Evolutionary conservation across 2,113 vertebrate species (phyloP).

Genomic region (Leucoraja erinaceus): DNA sequence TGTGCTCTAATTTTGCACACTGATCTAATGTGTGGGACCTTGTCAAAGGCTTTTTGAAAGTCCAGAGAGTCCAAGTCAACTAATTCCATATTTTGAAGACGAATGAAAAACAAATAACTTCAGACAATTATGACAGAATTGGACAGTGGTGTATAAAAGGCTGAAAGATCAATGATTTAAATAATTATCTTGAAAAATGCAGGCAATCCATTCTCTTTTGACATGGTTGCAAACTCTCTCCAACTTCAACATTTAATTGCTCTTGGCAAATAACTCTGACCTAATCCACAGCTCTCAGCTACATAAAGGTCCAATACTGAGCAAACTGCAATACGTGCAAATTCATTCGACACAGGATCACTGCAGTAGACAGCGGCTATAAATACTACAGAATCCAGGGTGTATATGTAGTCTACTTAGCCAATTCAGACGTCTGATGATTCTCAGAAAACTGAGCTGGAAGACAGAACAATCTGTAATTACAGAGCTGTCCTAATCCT

Average conservation of each 20-base stretch:
- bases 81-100: background rate
- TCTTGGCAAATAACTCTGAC: background rate
- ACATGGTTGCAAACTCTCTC: background rate
- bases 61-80: background rate
- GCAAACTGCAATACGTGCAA: background rate
- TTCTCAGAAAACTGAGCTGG: slow-evolving; percentile 21
- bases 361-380: background rate
- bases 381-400: slow-evolving; percentile 9
- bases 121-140: background rate
- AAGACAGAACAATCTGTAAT: background rate
- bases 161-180: background rate
- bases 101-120: background rate
- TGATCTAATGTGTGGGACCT: no score
- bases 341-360: background rate
- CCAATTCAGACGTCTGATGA: slow-evolving; percentile 21
- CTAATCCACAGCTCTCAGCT: background rate
- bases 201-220: background rate
- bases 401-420: background rate
- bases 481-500: background rate
- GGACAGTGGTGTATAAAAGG: background rate
- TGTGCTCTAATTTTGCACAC: no score
- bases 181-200: background rate
- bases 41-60: no score
- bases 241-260: background rate
- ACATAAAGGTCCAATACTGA: background rate